Base-by-base conservation (phyloP, 2,888 invertebrate genomes). In the Ormyrus labotus region DNA sequence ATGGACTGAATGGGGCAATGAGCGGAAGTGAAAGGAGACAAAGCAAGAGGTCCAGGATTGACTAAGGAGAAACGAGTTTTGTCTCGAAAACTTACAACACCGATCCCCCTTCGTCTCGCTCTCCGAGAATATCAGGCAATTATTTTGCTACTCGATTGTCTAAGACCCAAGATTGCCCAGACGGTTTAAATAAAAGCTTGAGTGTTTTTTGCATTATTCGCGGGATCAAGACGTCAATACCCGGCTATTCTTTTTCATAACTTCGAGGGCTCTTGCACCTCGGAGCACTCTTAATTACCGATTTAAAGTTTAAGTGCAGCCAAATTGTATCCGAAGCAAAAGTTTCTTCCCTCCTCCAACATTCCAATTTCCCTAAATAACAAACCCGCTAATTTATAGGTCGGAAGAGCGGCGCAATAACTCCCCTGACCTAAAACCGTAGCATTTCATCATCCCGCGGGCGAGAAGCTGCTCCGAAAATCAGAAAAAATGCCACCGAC, bases 1-100 rank as follows among this genome's bases (percentile, higher is more conserved):
- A 78, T 70, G 58, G 78, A 71, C 63, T 71, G 78, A 78, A 78
- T 78, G 63, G 60, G n/a, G 68, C 68, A 68, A 68, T 76, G 76
- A 69, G 34, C 63, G 63, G 47, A 51, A 60, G 67, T 64, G 55
- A 72, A 78, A 53, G 65, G 51, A 78, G 67, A 77, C 72, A 72
- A 78, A 50, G 70, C 73, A 68, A 72, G 34, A 73, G 65, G 64
- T 70, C 57, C 45, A 8, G 64, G 58, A 72, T 55, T 78, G 71
- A 72, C 64, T 71, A 19, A 71, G 19, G 11, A 61, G 53, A 34
- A 34, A 47, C 55, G 61, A 63, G 61, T 60, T 67, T 73, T 73
- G 70, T 70, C 65, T 78, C 47, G 61, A 61, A 58, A 67, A 51
- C 51, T 68, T 55, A 10, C 71, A 58, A 50, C 48, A 64, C 11